Percentiles rank a stretch among this genome's conserved stretches.
Evolutionary conservation across 2,113 vertebrate species (phyloP).

Genomic region (Nymphicus hollandicus): DNA sequence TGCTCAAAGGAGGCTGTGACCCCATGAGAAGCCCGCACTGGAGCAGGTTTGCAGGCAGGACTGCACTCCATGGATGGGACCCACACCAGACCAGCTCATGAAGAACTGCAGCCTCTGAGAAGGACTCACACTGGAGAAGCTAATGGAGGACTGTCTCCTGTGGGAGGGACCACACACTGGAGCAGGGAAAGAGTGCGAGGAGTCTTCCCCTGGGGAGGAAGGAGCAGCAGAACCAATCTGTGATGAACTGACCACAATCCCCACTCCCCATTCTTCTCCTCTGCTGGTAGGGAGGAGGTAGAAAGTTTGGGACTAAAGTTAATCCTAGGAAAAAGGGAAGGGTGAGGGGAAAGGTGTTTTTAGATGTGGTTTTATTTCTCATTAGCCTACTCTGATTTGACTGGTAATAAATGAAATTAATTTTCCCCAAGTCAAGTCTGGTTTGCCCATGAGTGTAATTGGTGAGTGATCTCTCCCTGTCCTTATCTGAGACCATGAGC

Average conservation of each 20-base stretch:
- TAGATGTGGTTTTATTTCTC: not conserved
- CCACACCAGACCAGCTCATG: not conserved
- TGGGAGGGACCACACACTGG: not conserved
- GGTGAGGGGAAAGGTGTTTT: not conserved
- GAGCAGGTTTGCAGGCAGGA: not conserved
- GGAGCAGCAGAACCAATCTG: not conserved
- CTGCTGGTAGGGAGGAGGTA: not conserved
- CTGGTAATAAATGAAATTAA: not conserved
- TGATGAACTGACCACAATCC: not conserved
- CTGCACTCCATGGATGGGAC: not conserved
- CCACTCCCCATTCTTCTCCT: not conserved
- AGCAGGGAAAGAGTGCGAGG: not conserved
- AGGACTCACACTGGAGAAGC: not conserved
- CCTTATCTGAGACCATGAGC: not conserved
- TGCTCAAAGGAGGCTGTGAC: not conserved
- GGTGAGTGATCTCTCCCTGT: not conserved
- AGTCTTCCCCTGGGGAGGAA: not conserved
- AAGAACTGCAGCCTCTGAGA: not conserved
- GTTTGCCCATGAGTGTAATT: not conserved
- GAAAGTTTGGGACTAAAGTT: not conserved
- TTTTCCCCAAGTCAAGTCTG: not conserved
- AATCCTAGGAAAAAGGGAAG: not conserved
- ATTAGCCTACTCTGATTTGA: not conserved
- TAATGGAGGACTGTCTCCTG: not conserved
- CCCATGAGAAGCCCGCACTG: rapidly evolving